A percentile compares a stretch with the other conserved stretches of the same genome.
Evolutionary conservation across 1,140 invertebrate species (phyloP).

Genomic region (Nilaparvata lugens): DNA sequence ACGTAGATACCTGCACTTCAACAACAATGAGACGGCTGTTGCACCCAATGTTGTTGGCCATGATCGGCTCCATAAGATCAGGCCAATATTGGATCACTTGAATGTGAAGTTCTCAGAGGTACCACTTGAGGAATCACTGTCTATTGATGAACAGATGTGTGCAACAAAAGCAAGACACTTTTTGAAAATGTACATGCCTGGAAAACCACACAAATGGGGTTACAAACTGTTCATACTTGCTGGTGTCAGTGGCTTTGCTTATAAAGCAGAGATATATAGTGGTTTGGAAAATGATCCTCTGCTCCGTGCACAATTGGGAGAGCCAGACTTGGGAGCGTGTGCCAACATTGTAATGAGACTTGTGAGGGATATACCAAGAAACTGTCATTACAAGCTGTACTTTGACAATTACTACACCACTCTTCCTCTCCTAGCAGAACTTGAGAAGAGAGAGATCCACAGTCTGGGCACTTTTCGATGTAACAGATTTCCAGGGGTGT

Average conservation of each 20-base stretch:
- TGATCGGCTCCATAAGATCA: slow-evolving; percentile 16
- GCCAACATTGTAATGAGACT: slow-evolving; percentile 22
- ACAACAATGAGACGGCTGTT: slow-evolving; percentile 9
- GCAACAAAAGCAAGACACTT: slow-evolving; percentile 13
- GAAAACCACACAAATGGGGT: slow-evolving; percentile 25
- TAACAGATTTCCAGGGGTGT: slow-evolving; percentile 20
- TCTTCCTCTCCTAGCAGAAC: too few species aligned
- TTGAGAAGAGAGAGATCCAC: slow-evolving; percentile 23
- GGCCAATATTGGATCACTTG: slow-evolving; percentile 7
- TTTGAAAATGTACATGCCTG: slow-evolving; percentile 25
- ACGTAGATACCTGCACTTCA: slow-evolving; percentile 14
- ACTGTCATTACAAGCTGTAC: slow-evolving; percentile 20
- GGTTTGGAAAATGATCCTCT: slow-evolving; percentile 1
- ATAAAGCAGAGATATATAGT: slow-evolving; percentile 22
- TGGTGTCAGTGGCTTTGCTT: slow-evolving; percentile 21
- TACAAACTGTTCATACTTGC: slow-evolving; percentile 22
- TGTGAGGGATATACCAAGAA: slow-evolving; percentile 10
- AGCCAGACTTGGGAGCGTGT: slow-evolving; percentile 21
- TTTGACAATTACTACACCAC: too few species aligned
- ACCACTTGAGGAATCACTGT: slow-evolving; percentile 7
- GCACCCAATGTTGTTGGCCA: neutral
- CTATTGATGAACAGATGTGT: too few species aligned
- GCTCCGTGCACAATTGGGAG: slow-evolving; percentile 10
- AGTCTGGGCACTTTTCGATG: slow-evolving; percentile 17
- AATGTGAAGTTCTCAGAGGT: slow-evolving; percentile 7